Percentiles rank a stretch among this genome's conserved stretches.
phyloP scores from a whole-genome alignment of 2,888 invertebrate genomes.

The Athalia rosae region DNA sequence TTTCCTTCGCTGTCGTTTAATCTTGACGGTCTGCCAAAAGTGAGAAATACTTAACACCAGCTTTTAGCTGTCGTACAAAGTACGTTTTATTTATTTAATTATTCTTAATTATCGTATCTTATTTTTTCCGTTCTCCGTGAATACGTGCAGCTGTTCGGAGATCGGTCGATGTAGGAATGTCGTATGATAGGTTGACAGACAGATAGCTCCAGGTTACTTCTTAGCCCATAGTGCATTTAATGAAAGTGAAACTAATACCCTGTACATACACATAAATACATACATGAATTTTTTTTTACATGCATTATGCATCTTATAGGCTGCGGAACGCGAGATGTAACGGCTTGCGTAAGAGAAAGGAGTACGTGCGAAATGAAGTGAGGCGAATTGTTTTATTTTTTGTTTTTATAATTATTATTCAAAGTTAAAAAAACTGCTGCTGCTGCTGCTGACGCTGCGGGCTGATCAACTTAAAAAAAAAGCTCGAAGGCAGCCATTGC shows the following conservation, averaged over 20 bases:
- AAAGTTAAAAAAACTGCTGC: conserved; percentile 28
- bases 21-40: no score
- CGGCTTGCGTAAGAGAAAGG: not conserved
- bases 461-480: not conserved
- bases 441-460: not conserved
- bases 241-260: conserved; percentile 22
- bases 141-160: conserved; percentile 27
- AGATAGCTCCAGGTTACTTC: not conserved
- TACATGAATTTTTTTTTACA: not conserved
- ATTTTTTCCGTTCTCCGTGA: conserved; percentile 4
- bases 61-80: no score
- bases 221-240: conserved; percentile 31
- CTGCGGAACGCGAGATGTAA: not conserved
- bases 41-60: no score
- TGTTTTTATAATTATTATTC: conserved; percentile 34
- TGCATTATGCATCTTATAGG: not conserved
- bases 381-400: conserved; percentile 1
- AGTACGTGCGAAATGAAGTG: conserved; percentile 5
- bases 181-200: not conserved
- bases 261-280: conserved; percentile 4
- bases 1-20: no score
- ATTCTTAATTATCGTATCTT: not conserved
- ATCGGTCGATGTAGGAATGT: not conserved
- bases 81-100: not conserved
- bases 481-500: conserved; percentile 15